Evolutionary conservation across 2,888 invertebrate genomes (phyloP).

Genomic region (Syrista parreyssii): DNA sequence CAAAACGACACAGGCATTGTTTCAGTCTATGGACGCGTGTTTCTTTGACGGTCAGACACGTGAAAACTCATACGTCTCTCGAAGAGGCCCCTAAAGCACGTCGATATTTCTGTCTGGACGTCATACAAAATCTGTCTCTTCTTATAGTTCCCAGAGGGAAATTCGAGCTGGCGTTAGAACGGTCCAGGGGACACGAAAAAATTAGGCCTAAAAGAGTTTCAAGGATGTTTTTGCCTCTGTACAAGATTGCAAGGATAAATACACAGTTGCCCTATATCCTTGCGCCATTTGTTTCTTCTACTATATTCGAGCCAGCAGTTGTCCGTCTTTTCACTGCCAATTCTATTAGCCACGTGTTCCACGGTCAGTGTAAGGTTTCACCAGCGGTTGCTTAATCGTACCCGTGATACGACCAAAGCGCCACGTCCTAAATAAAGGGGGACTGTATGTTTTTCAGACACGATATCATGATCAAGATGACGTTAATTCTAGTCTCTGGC

Average conservation of each 20-base stretch:
- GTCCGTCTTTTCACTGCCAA: background rate
- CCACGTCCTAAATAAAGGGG: background rate
- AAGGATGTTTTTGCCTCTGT: background rate
- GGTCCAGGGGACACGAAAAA: background rate
- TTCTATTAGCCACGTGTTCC: background rate
- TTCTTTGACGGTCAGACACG: background rate
- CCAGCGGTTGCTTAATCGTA: background rate
- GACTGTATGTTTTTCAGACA: background rate
- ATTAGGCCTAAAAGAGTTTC: background rate
- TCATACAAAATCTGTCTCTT: background rate
- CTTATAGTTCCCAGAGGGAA: background rate
- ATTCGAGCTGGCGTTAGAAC: background rate
- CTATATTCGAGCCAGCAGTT: background rate
- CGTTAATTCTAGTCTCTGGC: background rate
- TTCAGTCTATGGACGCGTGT: background rate
- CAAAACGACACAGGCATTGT: background rate
- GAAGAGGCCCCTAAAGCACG: background rate
- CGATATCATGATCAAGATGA: background rate
- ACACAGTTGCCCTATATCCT: background rate
- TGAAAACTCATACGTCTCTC: background rate
- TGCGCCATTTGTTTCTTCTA: background rate
- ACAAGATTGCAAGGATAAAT: background rate
- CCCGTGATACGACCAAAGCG: background rate
- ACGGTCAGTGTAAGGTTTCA: background rate
- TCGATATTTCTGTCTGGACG: background rate